These are phyloP conservation scores for Aplodontia rufa DNA, from an alignment of 2,113 vertebrate genomes.

Conservation along the genomic window DNA sequence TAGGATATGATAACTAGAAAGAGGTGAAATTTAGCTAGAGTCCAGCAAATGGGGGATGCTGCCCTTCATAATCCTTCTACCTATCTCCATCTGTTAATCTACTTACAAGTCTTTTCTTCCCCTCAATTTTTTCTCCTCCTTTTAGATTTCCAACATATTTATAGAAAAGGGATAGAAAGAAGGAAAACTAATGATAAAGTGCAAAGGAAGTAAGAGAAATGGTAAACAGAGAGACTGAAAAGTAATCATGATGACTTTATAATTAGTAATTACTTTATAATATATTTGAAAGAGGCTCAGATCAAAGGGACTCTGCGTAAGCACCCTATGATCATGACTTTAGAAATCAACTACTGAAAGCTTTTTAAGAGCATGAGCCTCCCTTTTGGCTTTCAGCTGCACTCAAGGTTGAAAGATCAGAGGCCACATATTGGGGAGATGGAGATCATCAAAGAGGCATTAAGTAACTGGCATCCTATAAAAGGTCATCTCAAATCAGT, in stretches of 20 bases:
- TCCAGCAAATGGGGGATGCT: not conserved
- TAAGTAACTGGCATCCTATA: not conserved
- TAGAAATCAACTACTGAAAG: constrained; percentile 13
- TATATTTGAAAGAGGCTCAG: constrained; percentile 6
- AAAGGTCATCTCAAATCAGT: constrained; percentile 5
- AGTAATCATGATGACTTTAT: not conserved
- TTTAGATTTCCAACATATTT: not conserved
- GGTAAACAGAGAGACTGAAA: not conserved
- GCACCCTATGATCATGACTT: not conserved
- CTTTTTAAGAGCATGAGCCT: not conserved
- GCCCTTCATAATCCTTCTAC: not conserved
- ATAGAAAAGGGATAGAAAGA: not conserved
- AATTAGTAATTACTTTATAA: constrained; percentile 40
- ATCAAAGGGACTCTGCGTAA: constrained; percentile 28
- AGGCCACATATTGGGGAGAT: constrained; percentile 3
- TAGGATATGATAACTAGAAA: not conserved
- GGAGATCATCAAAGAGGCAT: constrained; percentile 28
- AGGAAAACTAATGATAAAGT: not conserved
- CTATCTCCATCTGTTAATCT: not conserved
- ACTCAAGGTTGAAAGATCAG: constrained; percentile 47
- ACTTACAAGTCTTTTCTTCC: not conserved
- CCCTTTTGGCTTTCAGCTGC: constrained; percentile 23
- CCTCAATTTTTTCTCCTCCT: not conserved
- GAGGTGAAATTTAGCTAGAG: not conserved
- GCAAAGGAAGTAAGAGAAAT: not conserved